These are phyloP conservation scores for Phataginus tricuspis DNA, from an alignment of 2,797 vertebrate species.

Conservation along the genomic window DNA sequence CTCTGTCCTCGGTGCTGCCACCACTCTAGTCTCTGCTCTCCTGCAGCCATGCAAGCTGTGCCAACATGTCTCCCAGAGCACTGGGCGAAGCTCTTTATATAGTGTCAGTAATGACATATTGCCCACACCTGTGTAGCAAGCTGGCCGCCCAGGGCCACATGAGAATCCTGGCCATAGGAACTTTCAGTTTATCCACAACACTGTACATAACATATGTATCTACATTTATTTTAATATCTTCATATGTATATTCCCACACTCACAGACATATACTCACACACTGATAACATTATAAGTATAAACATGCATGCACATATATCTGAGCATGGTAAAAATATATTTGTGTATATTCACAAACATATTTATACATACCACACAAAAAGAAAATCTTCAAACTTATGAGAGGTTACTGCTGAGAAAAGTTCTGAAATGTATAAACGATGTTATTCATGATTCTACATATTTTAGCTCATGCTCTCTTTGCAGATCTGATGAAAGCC, in stretches of 20 bases:
- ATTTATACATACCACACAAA: background rate
- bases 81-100: too few species aligned
- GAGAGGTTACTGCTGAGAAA: background rate
- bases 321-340: background rate
- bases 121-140: too few species aligned
- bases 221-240: slow-evolving; percentile 25
- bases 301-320: background rate
- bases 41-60: too few species aligned
- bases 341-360: background rate
- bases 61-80: too few species aligned
- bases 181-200: too few species aligned
- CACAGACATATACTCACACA: background rate
- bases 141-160: too few species aligned
- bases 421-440: background rate
- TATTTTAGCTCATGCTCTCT: background rate
- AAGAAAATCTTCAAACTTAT: background rate
- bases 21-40: too few species aligned
- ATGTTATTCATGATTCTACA: background rate
- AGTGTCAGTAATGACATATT: too few species aligned
- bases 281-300: background rate
- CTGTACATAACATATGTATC: background rate
- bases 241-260: background rate
- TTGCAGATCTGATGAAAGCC: background rate
- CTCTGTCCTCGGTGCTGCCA: too few species aligned
- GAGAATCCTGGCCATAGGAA: too few species aligned